Evolutionary conservation across 2,797 vertebrate genomes (phyloP).

Genomic region (Loris lydekkerianus): DNA sequence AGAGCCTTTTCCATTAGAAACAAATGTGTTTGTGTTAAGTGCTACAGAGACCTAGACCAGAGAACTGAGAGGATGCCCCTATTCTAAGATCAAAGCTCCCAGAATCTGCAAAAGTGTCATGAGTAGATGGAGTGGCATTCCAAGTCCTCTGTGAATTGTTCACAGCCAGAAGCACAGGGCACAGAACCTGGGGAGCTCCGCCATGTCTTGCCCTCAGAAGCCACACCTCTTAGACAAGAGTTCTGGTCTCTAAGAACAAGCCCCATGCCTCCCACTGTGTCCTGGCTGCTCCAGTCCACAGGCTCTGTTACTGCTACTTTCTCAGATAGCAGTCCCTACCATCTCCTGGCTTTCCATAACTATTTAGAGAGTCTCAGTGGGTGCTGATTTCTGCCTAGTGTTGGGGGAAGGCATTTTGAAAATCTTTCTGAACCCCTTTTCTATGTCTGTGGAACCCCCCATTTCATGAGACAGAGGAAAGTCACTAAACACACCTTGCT

Average conservation of each 20-base stretch:
- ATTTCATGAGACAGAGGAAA: neutral
- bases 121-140: neutral
- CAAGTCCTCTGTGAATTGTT: neutral
- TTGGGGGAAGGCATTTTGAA: neutral
- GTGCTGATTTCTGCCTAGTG: neutral
- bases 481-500: neutral
- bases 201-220: neutral
- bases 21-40: constrained; percentile 63
- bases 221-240: neutral
- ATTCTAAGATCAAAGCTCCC: neutral
- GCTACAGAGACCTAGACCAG: neutral
- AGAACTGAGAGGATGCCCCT: neutral
- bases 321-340: neutral
- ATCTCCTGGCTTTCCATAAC: neutral
- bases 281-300: neutral
- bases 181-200: accelerated
- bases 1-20: constrained; percentile 76
- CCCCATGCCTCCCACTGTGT: no score
- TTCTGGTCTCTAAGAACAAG: neutral
- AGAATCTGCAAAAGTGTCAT: neutral
- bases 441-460: neutral
- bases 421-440: neutral
- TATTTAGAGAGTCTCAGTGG: neutral
- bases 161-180: neutral
- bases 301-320: neutral